Percentiles rank a stretch among this genome's conserved stretches.
These are phyloP conservation scores for Bimastos eiseni DNA, from an alignment of 2,888 invertebrate genomes.

Conservation along the genomic window DNA sequence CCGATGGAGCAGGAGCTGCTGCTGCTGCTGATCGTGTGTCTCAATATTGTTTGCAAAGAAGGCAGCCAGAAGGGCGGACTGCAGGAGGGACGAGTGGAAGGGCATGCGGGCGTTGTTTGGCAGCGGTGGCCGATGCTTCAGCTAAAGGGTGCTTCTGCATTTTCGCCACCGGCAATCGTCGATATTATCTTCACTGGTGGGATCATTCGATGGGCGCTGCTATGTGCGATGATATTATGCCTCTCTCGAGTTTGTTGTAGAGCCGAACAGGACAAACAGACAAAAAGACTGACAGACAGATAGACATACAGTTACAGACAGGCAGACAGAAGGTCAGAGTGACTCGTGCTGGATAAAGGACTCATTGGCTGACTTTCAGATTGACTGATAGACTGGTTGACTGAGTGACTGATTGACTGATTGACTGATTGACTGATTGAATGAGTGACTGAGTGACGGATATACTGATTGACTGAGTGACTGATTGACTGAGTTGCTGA, in stretches of 20 bases:
- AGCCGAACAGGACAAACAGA: neutral
- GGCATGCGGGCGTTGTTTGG: neutral
- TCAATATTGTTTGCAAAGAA: slow-evolving; percentile 6
- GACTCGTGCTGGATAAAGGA: no score
- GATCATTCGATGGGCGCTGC: neutral
- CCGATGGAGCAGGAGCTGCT: neutral
- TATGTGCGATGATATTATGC: neutral
- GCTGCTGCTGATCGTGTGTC: neutral
- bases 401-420: no score
- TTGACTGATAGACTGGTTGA: neutral
- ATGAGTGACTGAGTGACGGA: neutral
- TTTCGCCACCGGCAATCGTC: neutral
- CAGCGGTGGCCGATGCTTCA: neutral
- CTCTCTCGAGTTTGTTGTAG: neutral
- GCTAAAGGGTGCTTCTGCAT: neutral
- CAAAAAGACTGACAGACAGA: neutral
- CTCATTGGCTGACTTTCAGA: neutral
- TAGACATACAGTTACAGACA: neutral
- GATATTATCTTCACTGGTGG: neutral
- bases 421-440: no score
- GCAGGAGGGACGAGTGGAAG: neutral
- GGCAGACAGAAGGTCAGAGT: neutral
- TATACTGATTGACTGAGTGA: neutral
- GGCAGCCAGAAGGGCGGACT: neutral
- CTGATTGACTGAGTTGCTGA: no score